These are phyloP conservation scores for Malacoraja senta DNA, from an alignment of 2,797 vertebrate species.

Conservation along the genomic window DNA sequence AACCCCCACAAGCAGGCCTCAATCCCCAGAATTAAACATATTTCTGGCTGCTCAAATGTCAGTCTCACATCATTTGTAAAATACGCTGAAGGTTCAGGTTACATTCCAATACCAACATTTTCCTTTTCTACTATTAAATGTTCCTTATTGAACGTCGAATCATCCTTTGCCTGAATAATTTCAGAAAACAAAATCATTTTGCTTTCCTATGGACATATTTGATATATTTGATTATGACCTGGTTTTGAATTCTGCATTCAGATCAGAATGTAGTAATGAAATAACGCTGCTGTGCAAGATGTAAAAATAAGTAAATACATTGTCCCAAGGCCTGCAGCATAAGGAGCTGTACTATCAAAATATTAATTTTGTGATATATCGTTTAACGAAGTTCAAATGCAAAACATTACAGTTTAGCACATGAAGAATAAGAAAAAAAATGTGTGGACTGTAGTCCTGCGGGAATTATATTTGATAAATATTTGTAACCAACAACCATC, in stretches of 20 bases:
- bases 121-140: background rate
- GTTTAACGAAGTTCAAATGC: background rate
- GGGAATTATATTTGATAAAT: background rate
- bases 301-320: slow-evolving; percentile 24
- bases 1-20: slow-evolving; percentile 15
- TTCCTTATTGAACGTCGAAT: background rate
- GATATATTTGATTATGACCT: too few relatives aligned
- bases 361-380: slow-evolving; percentile 13
- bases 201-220: background rate
- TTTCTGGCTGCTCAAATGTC: slow-evolving; percentile 29
- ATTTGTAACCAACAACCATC: background rate
- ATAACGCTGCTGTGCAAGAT: background rate
- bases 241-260: background rate
- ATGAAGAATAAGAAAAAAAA: background rate
- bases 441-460: slow-evolving; percentile 4
- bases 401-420: slow-evolving; percentile 6
- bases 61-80: slow-evolving; percentile 17
- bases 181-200: background rate
- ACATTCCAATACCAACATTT: background rate
- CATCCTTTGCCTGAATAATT: slow-evolving; percentile 21
- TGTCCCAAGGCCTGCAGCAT: background rate
- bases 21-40: slow-evolving; percentile 21
- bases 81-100: slow-evolving; percentile 16
- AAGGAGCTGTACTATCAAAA: background rate
- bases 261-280: background rate